Evolutionary conservation across 2,888 invertebrate species (phyloP), one percentile per base, ranked within the genome.

Genomic region (Drosophila mayaguana): DNA sequence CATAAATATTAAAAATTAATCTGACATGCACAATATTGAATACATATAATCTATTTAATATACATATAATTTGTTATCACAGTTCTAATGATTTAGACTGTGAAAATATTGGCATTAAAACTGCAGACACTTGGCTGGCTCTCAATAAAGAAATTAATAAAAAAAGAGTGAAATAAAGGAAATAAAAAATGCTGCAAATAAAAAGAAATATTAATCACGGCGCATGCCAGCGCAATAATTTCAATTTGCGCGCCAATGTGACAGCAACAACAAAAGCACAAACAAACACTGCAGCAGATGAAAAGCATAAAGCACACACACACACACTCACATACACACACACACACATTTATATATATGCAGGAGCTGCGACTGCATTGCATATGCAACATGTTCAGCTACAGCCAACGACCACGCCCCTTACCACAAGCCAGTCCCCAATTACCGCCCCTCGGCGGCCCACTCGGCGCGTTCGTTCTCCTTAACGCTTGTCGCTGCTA

Each of bases 401-500:
- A 72, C 68, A 76, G 60, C 55, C 69, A 66, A 40, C 63, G 55
- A 63, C 71, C 66, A 82, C 66, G 75, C 78, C 80, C 55, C 80
- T 56, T 45, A 42, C 56, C 57, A 28, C 14, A 12, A 20, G 16
- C 56, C 50, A 14, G 3, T 9, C 32, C 55, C 18, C 36, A 16
- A 38, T 45, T 11, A 40, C 7, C 59, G 40, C 40, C 20, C 50
- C 25, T 45, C 51, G 38, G 43, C 34, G 12, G 12, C 46, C 73
- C 60, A n/a, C 63, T 56, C 54, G 40, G 16, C 32, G 56, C 57
- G 51, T 63, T 59, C 84, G 53, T 81, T 61, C 66, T 89, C 69
- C 84, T 89, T 85, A 82, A 78, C 78, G 81, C 86, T 83, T 86
- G 88, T 86, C 86, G 81, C 83, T 86, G 86, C 90, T 89, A 86